A percentile compares a stretch with the other conserved stretches of the same genome.
These are phyloP conservation scores for Pterostichus niger DNA, from an alignment of 2,888 invertebrate genomes.

Conservation along the genomic window DNA sequence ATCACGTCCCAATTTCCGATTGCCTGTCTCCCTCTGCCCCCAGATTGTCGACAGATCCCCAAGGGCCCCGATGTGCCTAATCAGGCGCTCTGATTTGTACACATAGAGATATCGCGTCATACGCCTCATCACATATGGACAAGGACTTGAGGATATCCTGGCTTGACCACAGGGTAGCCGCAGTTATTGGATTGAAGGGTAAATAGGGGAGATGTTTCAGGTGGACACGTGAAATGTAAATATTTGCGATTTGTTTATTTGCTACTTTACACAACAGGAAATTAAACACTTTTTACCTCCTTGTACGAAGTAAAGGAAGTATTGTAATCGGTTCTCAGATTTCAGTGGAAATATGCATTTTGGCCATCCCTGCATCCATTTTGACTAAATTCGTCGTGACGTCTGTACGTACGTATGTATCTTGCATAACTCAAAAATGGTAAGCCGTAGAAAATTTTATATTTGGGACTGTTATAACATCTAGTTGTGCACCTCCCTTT, in stretches of 20 bases:
- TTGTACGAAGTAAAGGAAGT: too few relatives aligned
- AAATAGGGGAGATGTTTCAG: neutral
- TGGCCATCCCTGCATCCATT: too few relatives aligned
- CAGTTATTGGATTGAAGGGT: neutral
- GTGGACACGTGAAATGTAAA: neutral
- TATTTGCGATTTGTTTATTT: neutral
- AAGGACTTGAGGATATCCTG: neutral
- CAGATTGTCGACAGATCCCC: neutral
- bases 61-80: conserved; percentile 23
- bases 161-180: neutral
- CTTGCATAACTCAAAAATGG: too few relatives aligned
- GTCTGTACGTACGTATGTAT: too few relatives aligned
- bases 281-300: too few relatives aligned
- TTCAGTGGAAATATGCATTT: too few relatives aligned
- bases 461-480: too few relatives aligned
- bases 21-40: neutral
- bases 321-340: too few relatives aligned
- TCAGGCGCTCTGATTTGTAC: conserved; percentile 22
- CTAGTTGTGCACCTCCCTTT: too few relatives aligned
- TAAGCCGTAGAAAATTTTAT: too few relatives aligned
- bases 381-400: too few relatives aligned
- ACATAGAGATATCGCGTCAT: conserved; percentile 15
- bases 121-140: conserved; percentile 25
- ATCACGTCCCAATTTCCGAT: conserved; percentile 13
- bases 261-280: too few relatives aligned